phyloP scores from a whole-genome alignment of 64 coral and sea anemone genomes.

The Anthopleura sola region DNA sequence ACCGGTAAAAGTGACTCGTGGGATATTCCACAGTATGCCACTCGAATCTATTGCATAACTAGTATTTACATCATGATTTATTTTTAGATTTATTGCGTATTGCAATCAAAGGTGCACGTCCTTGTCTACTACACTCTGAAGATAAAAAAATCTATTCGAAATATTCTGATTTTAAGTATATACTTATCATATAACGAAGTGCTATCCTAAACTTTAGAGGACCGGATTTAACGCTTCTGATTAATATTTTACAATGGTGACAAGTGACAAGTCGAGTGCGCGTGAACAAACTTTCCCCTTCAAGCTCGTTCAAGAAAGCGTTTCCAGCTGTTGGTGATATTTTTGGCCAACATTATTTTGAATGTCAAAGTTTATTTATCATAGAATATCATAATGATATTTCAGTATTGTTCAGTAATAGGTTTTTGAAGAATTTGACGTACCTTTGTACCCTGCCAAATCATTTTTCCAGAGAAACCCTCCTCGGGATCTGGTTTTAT shows the following conservation, averaged over 20 bases:
- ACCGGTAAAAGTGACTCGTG: no score
- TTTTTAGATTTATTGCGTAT: neutral
- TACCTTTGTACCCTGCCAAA: slow-evolving; percentile 79
- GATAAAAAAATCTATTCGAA: neutral
- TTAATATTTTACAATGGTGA: no score
- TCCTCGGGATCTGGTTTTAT: slow-evolving; percentile 62
- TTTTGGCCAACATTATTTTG: neutral
- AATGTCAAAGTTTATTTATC: neutral
- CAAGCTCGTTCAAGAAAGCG: neutral
- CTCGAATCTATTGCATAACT: no score
- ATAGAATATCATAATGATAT: neutral
- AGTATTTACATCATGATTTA: neutral
- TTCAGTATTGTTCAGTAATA: neutral
- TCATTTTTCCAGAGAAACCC: slow-evolving; percentile 75
- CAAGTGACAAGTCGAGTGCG: neutral
- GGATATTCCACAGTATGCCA: no score
- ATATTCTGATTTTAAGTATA: neutral
- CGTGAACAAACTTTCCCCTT: neutral
- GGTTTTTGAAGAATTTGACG: neutral
- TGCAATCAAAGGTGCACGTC: neutral
- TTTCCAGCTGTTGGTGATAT: neutral
- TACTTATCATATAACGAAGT: neutral
- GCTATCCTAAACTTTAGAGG: neutral
- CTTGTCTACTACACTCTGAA: neutral
- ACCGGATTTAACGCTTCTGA: neutral